Evolutionary conservation across 2,888 invertebrate species (phyloP).

Genomic region (Carabus problematicus): DNA sequence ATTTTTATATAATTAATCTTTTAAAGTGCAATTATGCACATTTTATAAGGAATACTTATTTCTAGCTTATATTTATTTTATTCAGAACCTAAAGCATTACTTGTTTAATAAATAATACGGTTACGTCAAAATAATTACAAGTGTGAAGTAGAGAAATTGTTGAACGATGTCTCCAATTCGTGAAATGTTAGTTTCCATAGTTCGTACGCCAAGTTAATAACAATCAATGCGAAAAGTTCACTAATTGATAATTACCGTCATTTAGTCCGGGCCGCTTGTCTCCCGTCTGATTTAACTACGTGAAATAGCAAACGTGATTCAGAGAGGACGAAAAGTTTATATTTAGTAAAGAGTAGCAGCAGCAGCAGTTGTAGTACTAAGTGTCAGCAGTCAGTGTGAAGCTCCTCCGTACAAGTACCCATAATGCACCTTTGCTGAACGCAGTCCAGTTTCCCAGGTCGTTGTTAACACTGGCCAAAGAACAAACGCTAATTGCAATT

Average conservation of each 20-base stretch:
- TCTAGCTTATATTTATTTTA: no score
- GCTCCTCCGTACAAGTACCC: neutral
- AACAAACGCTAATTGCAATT: constrained; percentile 29
- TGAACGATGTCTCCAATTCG: no score
- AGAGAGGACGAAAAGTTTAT: neutral
- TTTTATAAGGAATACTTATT: no score
- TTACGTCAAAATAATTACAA: no score
- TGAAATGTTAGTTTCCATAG: neutral
- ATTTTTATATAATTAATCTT: no score
- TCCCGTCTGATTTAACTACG: constrained; percentile 10
- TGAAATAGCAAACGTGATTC: constrained; percentile 1
- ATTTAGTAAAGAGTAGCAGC: no score
- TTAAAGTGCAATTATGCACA: no score
- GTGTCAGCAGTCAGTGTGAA: neutral
- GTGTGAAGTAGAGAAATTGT: no score
- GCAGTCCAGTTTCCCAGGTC: no score
- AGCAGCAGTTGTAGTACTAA: no score
- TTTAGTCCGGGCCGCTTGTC: neutral
- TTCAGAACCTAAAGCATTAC: no score
- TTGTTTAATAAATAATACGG: no score
- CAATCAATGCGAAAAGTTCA: constrained; percentile 32
- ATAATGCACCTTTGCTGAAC: neutral
- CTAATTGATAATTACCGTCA: constrained; percentile 37
- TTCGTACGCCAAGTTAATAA: constrained; percentile 16
- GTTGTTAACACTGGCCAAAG: constrained; percentile 27